Conservation (phyloP, 2,888 invertebrate genomes). For the Argyra leucocephala region DNA sequence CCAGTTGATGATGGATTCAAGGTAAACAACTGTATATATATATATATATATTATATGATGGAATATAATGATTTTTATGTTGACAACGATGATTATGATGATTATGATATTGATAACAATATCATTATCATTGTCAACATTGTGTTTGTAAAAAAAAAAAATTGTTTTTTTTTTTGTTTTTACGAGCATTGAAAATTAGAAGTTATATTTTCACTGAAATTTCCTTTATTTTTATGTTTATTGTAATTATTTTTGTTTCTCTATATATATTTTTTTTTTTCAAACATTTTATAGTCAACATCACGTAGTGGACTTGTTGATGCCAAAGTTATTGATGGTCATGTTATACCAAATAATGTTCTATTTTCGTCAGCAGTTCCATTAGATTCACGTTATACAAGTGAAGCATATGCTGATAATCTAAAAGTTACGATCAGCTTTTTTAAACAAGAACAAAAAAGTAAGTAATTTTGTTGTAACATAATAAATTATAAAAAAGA, state of each 20-base stretch:
- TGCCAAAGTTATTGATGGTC: conserved; percentile 77
- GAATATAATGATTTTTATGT: neutral
- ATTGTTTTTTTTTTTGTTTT: neutral
- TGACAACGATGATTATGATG: neutral
- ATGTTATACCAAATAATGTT: conserved; percentile 77
- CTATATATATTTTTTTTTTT: conserved; percentile 7
- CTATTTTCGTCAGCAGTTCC: conserved; percentile 76
- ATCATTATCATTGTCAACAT: conserved; percentile 6
- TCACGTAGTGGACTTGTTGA: conserved; percentile 68
- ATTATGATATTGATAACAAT: neutral
- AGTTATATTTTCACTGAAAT: neutral
- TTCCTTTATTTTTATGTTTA: neutral
- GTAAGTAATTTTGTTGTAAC: conserved; percentile 44
- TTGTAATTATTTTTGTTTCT: neutral
- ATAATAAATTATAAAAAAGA: no score
- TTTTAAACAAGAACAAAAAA: conserved; percentile 59
- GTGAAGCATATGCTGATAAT: conserved; percentile 72
- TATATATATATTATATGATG: no score
- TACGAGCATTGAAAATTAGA: neutral
- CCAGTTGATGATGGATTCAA: conserved; percentile 84
- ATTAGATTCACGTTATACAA: conserved; percentile 63
- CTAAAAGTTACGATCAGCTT: conserved; percentile 75
- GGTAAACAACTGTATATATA: conserved; percentile 45
- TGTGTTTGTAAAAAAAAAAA: neutral
- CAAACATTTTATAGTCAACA: conserved; percentile 47